Conservation (phyloP, 2,113 vertebrate species). For the Chrysochloris asiatica region DNA sequence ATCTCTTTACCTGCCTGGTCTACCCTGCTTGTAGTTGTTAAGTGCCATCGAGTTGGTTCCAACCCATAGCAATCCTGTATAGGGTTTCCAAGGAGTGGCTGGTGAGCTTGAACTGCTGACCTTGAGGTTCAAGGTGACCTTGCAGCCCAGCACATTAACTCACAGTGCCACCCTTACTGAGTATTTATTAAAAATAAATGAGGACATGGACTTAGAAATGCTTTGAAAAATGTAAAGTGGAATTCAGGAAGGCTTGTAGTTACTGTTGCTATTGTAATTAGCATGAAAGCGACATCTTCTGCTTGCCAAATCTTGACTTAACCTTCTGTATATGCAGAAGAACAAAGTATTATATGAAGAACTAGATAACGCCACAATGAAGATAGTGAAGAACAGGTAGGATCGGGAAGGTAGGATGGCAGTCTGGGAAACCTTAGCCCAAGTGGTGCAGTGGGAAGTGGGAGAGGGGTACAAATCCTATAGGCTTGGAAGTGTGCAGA, state of each 20-base stretch:
- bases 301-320: background rate
- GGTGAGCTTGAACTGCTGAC: no score
- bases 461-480: background rate
- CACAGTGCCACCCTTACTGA: background rate
- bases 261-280: background rate
- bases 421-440: background rate
- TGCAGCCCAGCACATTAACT: no score
- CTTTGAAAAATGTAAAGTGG: background rate
- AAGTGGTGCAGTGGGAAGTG: background rate
- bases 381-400: conserved; percentile 87
- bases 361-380: conserved; percentile 90
- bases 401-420: background rate
- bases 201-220: background rate
- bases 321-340: conserved; percentile 84
- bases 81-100: no score
- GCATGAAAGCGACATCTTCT: background rate
- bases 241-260: background rate
- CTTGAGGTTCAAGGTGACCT: no score
- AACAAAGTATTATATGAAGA: conserved; percentile 96
- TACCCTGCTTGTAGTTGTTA: no score
- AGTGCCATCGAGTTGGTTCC: no score
- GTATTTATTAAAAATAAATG: background rate
- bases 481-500: background rate
- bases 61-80: no score
- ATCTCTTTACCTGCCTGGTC: background rate